Evolutionary conservation across 1,140 invertebrate species (phyloP), one percentile per base, ranked within the genome.

Genomic region (Cyphomyrmex costatus): DNA sequence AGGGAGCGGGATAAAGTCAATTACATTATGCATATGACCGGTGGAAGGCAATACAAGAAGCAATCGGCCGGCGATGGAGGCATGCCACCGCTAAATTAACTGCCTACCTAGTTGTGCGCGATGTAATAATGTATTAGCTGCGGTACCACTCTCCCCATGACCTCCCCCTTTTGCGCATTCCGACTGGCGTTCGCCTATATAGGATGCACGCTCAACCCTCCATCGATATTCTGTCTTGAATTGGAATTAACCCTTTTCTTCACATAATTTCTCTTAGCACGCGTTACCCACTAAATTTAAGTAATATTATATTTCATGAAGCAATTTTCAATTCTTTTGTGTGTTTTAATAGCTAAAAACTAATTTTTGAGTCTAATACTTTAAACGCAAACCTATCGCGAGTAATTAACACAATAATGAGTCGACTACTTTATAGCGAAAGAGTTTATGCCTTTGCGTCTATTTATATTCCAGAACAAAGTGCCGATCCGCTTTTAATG

Each of bases 11-110:
- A 93, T 90, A 88, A 92, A 93, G 92, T 93, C 92, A 92, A 93
- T 93, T 93, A 93, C 92, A 92, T 93, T 93, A 92, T 93, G 91
- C 92, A 93, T 92, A 93, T 92, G 91, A 90, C 91, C 85, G 88
- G 87, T 85, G 86, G 91, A 90, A 91, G 74, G 92, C 91, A 92
- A 92, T 92, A 92, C 90, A 89, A 92, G 91, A 92, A 92, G 92
- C 91, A 92, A 92, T 92, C 88, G 92, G 70, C 74, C 71, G 30
- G 56, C 83, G 85, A 88, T 85, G 90, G 77, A 86, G 89, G 85
- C 71, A 86, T 66, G 82, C 89, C 88, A 91, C 86, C 80, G 88
- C 87, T 92, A 93, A 93, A 93, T 93, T 93, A 93, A 93, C 91
- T 92, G 89, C 88, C 91, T 92, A 91, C 88, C 91, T 92, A 92